Percentiles rank a stretch among this genome's conserved stretches.
phyloP scores from a whole-genome alignment of 2,888 invertebrate genomes.

The Carpatolechia fugitivella region DNA sequence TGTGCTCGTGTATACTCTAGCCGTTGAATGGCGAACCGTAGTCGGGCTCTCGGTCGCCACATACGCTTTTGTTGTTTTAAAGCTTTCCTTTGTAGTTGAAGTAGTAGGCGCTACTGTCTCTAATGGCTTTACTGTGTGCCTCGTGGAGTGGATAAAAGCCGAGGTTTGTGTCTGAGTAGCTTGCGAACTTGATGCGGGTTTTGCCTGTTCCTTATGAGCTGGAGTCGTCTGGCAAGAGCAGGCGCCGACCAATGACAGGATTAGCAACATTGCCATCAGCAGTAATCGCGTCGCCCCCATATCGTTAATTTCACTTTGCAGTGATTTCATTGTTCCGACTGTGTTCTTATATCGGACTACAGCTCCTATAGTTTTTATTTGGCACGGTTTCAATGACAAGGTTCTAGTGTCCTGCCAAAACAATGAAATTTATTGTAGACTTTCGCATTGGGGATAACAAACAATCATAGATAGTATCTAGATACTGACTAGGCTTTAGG shows the following conservation, averaged over 20 bases:
- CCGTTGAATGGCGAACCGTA: constrained; percentile 49
- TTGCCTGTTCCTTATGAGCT: constrained; percentile 45
- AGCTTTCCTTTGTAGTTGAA: constrained; percentile 59
- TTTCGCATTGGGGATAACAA: neutral
- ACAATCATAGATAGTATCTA: neutral
- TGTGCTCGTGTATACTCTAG: constrained; percentile 55
- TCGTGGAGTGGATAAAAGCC: constrained; percentile 40
- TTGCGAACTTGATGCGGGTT: constrained; percentile 48
- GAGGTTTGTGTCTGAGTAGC: constrained; percentile 35
- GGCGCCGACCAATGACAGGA: constrained; percentile 50
- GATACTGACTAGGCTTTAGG: neutral
- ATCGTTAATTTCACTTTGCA: constrained; percentile 32
- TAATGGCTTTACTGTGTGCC: constrained; percentile 48
- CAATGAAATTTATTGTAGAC: constrained; percentile 9
- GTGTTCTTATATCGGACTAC: constrained; percentile 13
- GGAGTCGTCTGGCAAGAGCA: constrained; percentile 45
- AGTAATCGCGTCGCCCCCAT: constrained; percentile 35
- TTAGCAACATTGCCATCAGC: constrained; percentile 46
- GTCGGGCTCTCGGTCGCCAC: constrained; percentile 51
- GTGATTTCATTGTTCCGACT: constrained; percentile 13
- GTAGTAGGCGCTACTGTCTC: constrained; percentile 48
- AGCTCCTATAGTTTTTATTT: constrained; percentile 27
- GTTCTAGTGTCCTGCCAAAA: constrained; percentile 31
- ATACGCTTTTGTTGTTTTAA: constrained; percentile 60
- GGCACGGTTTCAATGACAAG: constrained; percentile 35